Conservation (phyloP, 1,140 invertebrate genomes). For the Phortica variegata region DNA sequence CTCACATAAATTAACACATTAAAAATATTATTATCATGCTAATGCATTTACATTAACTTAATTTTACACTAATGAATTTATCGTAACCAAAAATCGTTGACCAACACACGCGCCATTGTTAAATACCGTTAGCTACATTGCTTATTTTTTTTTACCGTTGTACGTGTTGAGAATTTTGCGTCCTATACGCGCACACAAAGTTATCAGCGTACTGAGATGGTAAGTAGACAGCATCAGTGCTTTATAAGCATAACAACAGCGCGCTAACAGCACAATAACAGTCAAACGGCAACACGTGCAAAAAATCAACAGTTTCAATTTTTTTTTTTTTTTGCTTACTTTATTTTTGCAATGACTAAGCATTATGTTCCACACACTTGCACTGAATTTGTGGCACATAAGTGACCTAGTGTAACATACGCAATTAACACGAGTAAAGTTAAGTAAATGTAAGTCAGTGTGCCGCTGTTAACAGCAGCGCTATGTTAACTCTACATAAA, state of each 20-base stretch:
- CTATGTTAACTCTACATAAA: constrained; percentile 11
- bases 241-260: constrained; percentile 36
- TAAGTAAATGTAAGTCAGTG: constrained; percentile 28
- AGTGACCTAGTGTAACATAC: constrained; percentile 42
- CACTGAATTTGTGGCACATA: constrained; percentile 32
- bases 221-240: constrained; percentile 20
- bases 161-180: too few relatives aligned
- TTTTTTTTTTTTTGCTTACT: too few relatives aligned
- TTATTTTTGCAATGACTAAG: too few relatives aligned
- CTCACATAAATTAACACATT: neutral
- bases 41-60: constrained; percentile 5
- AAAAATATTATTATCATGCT: neutral
- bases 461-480: constrained; percentile 18
- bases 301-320: constrained; percentile 12
- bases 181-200: constrained; percentile 28
- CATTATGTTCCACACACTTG: neutral
- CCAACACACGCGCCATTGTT: neutral
- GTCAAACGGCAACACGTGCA: constrained; percentile 3
- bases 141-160: too few relatives aligned
- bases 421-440: neutral
- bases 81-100: neutral
- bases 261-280: constrained; percentile 13
- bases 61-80: constrained; percentile 14
- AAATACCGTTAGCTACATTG: constrained; percentile 20
- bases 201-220: constrained; percentile 34